Evolutionary conservation across 2,113 vertebrate species (phyloP).

Genomic region (Rhea pennata): DNA sequence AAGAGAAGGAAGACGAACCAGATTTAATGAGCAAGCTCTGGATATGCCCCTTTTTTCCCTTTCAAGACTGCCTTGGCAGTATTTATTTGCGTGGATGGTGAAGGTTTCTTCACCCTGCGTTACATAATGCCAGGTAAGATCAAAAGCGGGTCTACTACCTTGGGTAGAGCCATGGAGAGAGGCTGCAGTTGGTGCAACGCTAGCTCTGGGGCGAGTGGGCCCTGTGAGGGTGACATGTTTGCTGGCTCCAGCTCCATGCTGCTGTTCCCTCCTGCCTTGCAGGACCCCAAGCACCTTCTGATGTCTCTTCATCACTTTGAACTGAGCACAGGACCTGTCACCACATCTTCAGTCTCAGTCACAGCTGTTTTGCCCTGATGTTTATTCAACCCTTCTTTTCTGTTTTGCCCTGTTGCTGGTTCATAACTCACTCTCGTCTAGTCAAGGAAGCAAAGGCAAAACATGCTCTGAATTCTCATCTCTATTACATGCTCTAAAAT

Average conservation of each 20-base stretch:
- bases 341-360: not conserved
- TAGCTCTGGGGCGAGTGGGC: not conserved
- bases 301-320: not conserved
- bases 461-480: not conserved
- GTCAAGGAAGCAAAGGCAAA: not conserved
- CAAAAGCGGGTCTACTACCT: not conserved
- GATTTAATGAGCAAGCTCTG: not conserved
- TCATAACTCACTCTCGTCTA: not conserved
- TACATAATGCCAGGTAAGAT: not conserved
- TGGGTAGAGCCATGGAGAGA: not conserved
- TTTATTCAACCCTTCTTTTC: not conserved
- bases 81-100: not conserved
- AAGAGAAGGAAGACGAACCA: not conserved
- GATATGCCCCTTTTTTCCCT: not conserved
- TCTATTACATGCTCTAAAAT: not conserved
- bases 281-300: not conserved
- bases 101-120: not conserved
- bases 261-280: not conserved
- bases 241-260: not conserved
- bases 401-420: not conserved
- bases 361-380: not conserved
- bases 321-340: not conserved
- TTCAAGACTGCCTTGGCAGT: conserved; percentile 2
- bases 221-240: not conserved
- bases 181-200: not conserved